Evolutionary conservation across 1,140 invertebrate species (phyloP), one percentile per base, ranked within the genome.

Genomic region (Matsumurasca onukii): DNA sequence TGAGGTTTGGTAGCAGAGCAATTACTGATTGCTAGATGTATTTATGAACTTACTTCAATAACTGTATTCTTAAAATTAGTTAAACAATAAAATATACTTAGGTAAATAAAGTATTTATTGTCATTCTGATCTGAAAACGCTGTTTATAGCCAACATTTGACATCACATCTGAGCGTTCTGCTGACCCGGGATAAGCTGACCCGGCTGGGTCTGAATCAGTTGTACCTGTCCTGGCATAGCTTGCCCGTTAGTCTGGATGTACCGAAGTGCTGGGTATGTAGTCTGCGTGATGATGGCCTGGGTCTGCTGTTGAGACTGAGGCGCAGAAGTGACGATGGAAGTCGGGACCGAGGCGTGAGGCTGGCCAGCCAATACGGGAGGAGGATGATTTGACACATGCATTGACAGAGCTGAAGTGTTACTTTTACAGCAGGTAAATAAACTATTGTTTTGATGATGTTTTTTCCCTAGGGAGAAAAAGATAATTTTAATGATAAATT

Each of bases 241-340:
- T 49, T 48, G 48, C 1, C 65, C 51, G 48, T 48, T 62, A 13
- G 61, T 48, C 68, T 61, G 52, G 9, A 30, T 68, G 25, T 34
- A 57, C 34, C 49, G n/a, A n/a, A n/a, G 67, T 30, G 62, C 39
- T 30, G 69, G 67, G 34, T 70, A 57, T 17, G 52, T 31, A 29
- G 68, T 68, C 52, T 68, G 63, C 62, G 63, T 66, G 48, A 66
- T 70, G 55, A 57, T 68, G 75, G 81, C 81, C 70, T 81, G 81
- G 70, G 75, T 69, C 74, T 80, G 81, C 22, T 76, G 70, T n/a
- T n/a, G n/a, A n/a, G n/a, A n/a, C n/a, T n/a, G n/a, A 31, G 61
- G 62, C 13, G 63, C 51, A 29, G 57, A 49, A 49, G 39, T 22
- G 55, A 25, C 25, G 25, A 27, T 3, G 3, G 25, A 27, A 13